Base-by-base conservation (phyloP, 1,140 invertebrate species). In the Campodea augens region DNA sequence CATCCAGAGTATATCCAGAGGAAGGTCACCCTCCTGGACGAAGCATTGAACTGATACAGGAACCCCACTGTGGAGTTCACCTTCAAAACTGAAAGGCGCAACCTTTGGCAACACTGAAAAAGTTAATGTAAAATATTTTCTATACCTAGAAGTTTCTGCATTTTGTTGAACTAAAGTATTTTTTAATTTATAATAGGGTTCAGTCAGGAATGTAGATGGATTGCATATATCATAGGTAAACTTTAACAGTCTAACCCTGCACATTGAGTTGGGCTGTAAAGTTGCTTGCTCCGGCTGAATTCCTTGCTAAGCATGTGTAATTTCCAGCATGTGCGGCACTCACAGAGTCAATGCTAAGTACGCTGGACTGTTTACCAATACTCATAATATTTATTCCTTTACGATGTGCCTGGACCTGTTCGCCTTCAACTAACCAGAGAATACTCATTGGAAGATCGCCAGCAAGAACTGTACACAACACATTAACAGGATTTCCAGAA, bases 21-120 rank as follows among this genome's bases (percentile, higher is more conserved):
- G 74, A 27, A 70, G 60, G 53, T 77, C 75, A 13, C 74, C 75
- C 48, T 71, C 70, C 29, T 69, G 68, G 27, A 79, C 74, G 37
- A 71, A 69, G 61, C 78, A 81, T 29, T 71, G 68, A 25, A 74
- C 61, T 54, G 71, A 68, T 25, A 67, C 68, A 45, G 69, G 65
- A 48, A 69, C 65, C 3, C 71, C 72, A 46, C 68, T n/a, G n/a
- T n/a, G n/a, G n/a, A n/a, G n/a, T n/a, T n/a, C n/a, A n/a, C 41
- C 41, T 5, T 46, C 50, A 40, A 53, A 54, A 24, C 15, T 19
- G 25, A 57, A 55, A 1, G 54, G 53, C 24, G 47, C 25, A 21
- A 57, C 51, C 27, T 52, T 53, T 18, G 55, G 55, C 5, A 49
- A 48, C 27, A 57, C 55, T 57, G 41, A 10, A 48, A 45, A 22